phyloP scores from a whole-genome alignment of 2,888 invertebrate species.

The Tachystola acroxantha region DNA sequence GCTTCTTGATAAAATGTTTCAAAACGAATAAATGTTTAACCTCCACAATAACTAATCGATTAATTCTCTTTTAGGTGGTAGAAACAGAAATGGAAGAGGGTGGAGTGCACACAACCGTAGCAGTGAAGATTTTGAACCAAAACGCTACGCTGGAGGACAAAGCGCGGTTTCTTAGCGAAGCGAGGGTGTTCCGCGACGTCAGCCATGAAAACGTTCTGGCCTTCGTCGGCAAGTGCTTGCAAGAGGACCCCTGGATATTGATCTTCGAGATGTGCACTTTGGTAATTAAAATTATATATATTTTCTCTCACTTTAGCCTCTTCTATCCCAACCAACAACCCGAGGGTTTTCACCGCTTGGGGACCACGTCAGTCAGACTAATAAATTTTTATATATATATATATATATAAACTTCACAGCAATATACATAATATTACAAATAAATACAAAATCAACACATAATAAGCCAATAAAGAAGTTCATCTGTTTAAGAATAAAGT shows the following conservation, averaged over 20 bases:
- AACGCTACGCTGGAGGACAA: conserved; percentile 87
- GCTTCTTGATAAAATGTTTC: conserved; percentile 12
- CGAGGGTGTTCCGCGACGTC: conserved; percentile 83
- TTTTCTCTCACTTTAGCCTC: no score
- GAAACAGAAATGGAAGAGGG: conserved; percentile 83
- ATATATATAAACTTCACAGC: no score
- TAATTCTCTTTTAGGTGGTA: conserved; percentile 77
- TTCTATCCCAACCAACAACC: no score
- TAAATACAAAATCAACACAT: no score
- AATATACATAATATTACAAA: no score
- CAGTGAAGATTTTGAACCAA: conserved; percentile 89
- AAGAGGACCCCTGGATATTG: conserved; percentile 87
- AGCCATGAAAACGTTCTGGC: conserved; percentile 85
- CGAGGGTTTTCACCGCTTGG: no score
- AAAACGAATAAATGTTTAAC: no score
- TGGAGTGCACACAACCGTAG: conserved; percentile 70
- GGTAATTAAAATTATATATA: conserved; percentile 41
- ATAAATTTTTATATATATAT: no score
- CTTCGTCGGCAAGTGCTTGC: conserved; percentile 85
- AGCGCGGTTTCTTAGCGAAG: conserved; percentile 87
- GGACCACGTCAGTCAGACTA: no score
- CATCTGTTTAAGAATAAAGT: no score
- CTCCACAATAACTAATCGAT: no score
- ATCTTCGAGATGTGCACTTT: conserved; percentile 86
- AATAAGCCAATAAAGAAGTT: no score